phyloP scores from a whole-genome alignment of 2,113 vertebrate genomes.

The Proteles cristata region DNA sequence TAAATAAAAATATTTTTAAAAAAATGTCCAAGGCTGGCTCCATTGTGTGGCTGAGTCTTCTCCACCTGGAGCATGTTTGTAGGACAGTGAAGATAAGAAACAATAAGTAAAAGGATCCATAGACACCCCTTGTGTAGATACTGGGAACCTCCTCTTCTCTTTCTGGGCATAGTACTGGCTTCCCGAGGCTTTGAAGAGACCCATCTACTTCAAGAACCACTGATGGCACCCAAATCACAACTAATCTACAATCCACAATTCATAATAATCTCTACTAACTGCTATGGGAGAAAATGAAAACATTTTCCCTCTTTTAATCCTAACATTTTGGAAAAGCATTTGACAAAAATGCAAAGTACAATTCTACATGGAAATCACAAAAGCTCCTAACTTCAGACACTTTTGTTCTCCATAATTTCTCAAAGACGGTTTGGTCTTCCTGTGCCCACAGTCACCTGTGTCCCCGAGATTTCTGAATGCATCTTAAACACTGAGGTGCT shows the following conservation, averaged over 20 bases:
- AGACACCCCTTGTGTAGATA: fast-evolving
- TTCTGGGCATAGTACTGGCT: not conserved
- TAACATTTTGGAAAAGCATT: not conserved
- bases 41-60: not conserved
- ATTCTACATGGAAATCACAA: not conserved
- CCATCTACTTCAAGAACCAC: not conserved
- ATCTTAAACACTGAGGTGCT: not conserved
- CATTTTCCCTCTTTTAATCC: not conserved
- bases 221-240: not conserved
- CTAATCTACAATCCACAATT: not conserved
- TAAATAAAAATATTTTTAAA: too few species aligned
- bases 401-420: not conserved
- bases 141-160: not conserved
- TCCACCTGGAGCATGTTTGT: not conserved
- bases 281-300: not conserved
- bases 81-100: not conserved
- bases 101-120: not conserved
- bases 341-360: not conserved
- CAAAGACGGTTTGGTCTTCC: not conserved
- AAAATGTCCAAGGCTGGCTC: not conserved
- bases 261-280: not conserved
- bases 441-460: not conserved
- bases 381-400: not conserved
- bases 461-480: not conserved
- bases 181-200: not conserved